Evolutionary conservation across 2,888 invertebrate genomes (phyloP).

Genomic region (Ormyrus pomaceus): DNA sequence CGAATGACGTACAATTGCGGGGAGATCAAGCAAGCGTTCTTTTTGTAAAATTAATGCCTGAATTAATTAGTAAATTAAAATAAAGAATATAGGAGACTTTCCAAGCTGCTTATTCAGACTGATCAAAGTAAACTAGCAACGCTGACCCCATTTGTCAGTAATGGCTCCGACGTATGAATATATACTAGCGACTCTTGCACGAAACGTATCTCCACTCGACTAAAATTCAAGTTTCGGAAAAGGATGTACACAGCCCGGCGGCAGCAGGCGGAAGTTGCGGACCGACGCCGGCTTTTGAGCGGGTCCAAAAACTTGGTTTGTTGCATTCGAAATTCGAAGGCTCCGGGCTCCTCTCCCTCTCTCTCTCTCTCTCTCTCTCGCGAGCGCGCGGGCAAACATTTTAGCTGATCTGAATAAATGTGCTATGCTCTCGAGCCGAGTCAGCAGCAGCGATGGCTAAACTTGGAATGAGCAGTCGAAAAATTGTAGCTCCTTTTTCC

Average conservation of each 20-base stretch:
- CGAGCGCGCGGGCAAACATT: conserved; percentile 27
- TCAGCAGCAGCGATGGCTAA: conserved; percentile 39
- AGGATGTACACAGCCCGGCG: conserved; percentile 1
- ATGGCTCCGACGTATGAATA: background rate
- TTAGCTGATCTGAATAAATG: conserved; percentile 41
- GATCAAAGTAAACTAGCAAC: too few species aligned
- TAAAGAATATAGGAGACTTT: too few species aligned
- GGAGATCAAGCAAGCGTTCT: too few species aligned
- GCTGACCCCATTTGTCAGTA: background rate
- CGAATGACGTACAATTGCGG: too few species aligned
- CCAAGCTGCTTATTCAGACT: too few species aligned
- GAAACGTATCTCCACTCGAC: background rate
- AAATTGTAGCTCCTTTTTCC: conserved; percentile 6
- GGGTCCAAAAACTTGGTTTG: conserved; percentile 20
- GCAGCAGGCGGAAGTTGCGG: conserved; percentile 2
- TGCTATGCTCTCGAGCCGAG: conserved; percentile 8
- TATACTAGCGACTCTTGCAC: background rate
- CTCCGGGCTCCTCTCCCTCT: too few species aligned
- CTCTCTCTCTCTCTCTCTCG: too few species aligned
- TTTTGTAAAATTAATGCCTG: too few species aligned
- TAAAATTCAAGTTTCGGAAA: conserved; percentile 13
- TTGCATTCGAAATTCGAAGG: background rate
- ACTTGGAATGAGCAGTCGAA: conserved; percentile 26
- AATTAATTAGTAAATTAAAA: too few species aligned
- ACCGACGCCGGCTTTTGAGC: conserved; percentile 7